Conservation (phyloP, 2,113 vertebrate species). For the Carassius gibelio region DNA sequence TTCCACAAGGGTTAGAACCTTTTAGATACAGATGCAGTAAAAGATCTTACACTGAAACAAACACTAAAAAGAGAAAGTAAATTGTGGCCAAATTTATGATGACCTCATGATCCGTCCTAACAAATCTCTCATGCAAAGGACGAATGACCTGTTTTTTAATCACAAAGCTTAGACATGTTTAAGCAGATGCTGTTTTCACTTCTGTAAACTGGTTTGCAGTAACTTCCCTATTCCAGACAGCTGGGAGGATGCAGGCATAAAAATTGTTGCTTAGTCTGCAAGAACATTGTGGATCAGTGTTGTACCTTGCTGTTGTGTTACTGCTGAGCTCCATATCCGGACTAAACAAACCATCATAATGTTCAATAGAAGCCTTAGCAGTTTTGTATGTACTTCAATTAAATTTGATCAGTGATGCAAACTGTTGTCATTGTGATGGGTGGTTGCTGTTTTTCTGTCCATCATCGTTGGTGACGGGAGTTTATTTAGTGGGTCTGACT, state of each 20-base stretch:
- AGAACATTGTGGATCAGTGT: not conserved
- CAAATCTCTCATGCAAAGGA: constrained; percentile 19
- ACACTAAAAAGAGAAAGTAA: not conserved
- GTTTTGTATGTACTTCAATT: not conserved
- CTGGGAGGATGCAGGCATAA: constrained; percentile 3
- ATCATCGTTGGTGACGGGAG: constrained; percentile 70
- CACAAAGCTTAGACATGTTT: constrained; percentile 3
- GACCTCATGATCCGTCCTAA: not conserved
- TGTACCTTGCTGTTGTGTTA: not conserved
- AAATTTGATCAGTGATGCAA: not conserved
- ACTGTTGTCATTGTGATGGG: constrained; percentile 52
- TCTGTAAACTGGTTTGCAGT: not conserved
- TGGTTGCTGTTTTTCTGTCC: constrained; percentile 40
- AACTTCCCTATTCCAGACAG: constrained; percentile 11
- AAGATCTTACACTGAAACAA: not conserved
- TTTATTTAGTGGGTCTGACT: constrained; percentile 75
- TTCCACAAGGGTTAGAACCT: too few relatives aligned
- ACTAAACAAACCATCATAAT: constrained; percentile 18
- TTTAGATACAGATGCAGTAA: too few relatives aligned
- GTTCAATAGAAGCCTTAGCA: constrained; percentile 14
- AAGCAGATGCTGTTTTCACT: constrained; percentile 27
- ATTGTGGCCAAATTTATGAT: not conserved
- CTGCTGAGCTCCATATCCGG: not conserved
- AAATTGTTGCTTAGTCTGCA: constrained; percentile 9
- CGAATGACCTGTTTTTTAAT: not conserved